Base-by-base conservation (phyloP, 2,888 invertebrate species). In the Galerucella nymphaeae region DNA sequence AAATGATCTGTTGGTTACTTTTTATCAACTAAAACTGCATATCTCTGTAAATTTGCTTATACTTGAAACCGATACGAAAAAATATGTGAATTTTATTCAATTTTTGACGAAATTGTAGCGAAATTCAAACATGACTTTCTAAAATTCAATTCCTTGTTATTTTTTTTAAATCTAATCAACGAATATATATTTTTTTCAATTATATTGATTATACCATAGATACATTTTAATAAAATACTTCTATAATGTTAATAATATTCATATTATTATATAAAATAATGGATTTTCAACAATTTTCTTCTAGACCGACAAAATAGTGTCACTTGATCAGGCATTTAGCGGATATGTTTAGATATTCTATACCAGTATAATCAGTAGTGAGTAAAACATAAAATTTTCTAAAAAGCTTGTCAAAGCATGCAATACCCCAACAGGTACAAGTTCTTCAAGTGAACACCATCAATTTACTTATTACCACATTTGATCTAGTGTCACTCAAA, bases 201-300 rank as follows among this genome's bases (percentile, higher is more conserved):
- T 50, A n/a, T n/a, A 38, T 38, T 38, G 30, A 9, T 38, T 38
- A 38, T 38, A 38, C 30, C 30, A 38, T 38, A 38, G 30, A 38
- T 38, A 38, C 9, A 38, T 14, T 50, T 16, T 13, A 50, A n/a
- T 50, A 50, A 14, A 50, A n/a, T 14, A 50, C n/a, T 14, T 50
- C n/a, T 16, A n/a, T 45, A 8, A 50, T n/a, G n/a, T n/a, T n/a
- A n/a, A 50, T 50, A n/a, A n/a, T n/a, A 6, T 50, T 50, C n/a
- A 50, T 45, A 45, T 45, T 45, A 45, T 45, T 45, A 45, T n/a
- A 14, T 50, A 50, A n/a, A 50, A 14, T 16, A 50, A 50, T 50
- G 50, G 50, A 50, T 50, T 50, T 50, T 50, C n/a, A 50, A 50
- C 50, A 45, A 45, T 50, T 16, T 16, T 16, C 16, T 50, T 50